Evolutionary conservation across 2,888 invertebrate genomes (phyloP), one percentile per base, ranked within the genome.

Genomic region (Arctia plantaginis): DNA sequence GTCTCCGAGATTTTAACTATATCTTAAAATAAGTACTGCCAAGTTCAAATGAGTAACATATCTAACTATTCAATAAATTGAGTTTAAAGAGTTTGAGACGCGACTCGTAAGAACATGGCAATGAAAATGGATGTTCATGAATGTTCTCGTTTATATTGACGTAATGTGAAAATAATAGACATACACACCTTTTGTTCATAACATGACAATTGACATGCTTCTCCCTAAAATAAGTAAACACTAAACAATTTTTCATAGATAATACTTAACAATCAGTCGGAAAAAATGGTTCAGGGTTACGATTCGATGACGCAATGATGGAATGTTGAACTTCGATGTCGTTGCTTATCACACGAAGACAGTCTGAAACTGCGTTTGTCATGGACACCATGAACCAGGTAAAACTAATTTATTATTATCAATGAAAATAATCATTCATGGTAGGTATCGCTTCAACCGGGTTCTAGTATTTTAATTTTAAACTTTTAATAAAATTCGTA

Each of bases 121-220:
- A 59, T 30, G 18, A 35, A 59, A 67, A 59, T 72, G 30, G 20
- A 59, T 72, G 67, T 41, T 59, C 66, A 27, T 39, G 51, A 66
- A 39, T 35, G 44, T 33, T 23, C 51, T 65, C 18, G n/a, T 65
- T 65, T 65, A n/a, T 35, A 35, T 47, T 47, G 33, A 47, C 47
- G 64, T 71, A 33, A 47, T 55, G 51, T 55, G 13, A 27, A 47
- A 33, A 65, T 64, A 70, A 62, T 44, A 70, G 41, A 64, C 64
- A 62, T 30, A 64, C 4, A 23, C n/a, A 27, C 27, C 66, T 51
- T 66, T 72, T 72, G 51, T 72, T 66, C 35, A 33, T 41, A 66
- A 27, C 18, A 66, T 66, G 65, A 71, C 64, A 71, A 71, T 64
- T 71, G 47, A n/a, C 55, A 39, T 39, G 27, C 30, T 41, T 64